Percentiles rank a stretch among this genome's conserved stretches.
Conservation (phyloP, 2,797 vertebrate species). For the Anisognathus igniventris region DNA sequence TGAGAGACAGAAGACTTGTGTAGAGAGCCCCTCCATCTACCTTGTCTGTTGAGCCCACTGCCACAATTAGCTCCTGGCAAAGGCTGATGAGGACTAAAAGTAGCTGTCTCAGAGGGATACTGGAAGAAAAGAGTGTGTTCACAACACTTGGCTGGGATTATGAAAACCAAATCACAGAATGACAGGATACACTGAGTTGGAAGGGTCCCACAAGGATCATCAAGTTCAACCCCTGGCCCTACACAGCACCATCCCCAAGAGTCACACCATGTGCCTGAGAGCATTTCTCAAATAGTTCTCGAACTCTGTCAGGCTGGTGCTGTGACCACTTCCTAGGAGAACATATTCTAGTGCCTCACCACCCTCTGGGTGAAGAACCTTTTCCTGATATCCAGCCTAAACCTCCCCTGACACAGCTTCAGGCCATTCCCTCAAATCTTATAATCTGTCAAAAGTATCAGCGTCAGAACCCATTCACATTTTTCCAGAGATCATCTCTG, state of each 20-base stretch:
- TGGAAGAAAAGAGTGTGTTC: background rate
- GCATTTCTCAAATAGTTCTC: background rate
- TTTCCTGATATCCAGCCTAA: background rate
- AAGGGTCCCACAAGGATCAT: background rate
- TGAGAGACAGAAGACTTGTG: background rate
- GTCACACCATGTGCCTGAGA: too few relatives aligned
- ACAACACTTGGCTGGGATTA: background rate
- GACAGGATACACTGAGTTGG: background rate
- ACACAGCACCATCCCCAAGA: rapidly evolving
- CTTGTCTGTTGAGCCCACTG: background rate
- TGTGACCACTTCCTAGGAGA: background rate
- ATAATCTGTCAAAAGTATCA: background rate
- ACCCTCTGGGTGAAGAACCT: background rate
- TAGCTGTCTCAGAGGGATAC: background rate
- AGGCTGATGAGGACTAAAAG: background rate
- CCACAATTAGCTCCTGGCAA: background rate
- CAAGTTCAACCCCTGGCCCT: rapidly evolving
- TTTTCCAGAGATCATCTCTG: background rate
- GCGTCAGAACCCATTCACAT: background rate
- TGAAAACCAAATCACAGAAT: background rate
- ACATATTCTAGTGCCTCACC: rapidly evolving
- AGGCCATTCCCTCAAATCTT: background rate
- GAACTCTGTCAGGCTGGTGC: background rate
- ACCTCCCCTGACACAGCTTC: background rate
- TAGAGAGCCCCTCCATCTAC: background rate